These are phyloP conservation scores for Ligdia adustata DNA, from an alignment of 2,888 invertebrate species.

Conservation along the genomic window DNA sequence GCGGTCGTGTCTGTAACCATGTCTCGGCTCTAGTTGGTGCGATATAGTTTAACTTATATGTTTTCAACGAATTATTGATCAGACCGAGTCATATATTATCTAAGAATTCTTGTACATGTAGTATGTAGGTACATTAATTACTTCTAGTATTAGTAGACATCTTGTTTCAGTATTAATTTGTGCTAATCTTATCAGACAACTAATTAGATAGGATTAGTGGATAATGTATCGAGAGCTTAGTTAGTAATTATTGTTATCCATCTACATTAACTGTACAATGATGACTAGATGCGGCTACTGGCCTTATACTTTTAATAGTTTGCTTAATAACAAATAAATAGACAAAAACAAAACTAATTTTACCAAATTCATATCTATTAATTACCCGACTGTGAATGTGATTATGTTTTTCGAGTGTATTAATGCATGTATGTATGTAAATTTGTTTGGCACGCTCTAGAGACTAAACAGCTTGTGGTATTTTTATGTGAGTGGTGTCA, in stretches of 20 bases:
- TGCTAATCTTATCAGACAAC: slow-evolving; percentile 6
- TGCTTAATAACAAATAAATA: not conserved
- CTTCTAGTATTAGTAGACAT: not conserved
- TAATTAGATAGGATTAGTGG: slow-evolving; percentile 12
- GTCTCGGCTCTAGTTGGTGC: too few relatives aligned
- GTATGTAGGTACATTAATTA: not conserved
- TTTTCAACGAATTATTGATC: not conserved
- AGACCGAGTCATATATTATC: not conserved
- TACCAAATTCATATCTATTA: not conserved
- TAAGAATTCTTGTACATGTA: not conserved
- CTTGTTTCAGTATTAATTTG: not conserved
- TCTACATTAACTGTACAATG: too few relatives aligned
- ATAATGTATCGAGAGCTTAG: slow-evolving; percentile 12
- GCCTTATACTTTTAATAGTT: too few relatives aligned
- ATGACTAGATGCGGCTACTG: too few relatives aligned
- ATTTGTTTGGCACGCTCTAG: too few relatives aligned
- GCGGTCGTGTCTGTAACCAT: too few relatives aligned
- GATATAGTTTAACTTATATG: too few relatives aligned
- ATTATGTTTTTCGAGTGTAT: not conserved
- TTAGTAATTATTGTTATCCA: slow-evolving; percentile 47
- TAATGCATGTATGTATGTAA: too few relatives aligned
- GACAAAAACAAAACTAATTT: not conserved
- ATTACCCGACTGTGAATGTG: not conserved
- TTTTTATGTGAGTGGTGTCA: too few relatives aligned
- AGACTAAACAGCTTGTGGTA: too few relatives aligned